Conservation (phyloP, 2,113 vertebrate species). For the Corvus moneduloides region DNA sequence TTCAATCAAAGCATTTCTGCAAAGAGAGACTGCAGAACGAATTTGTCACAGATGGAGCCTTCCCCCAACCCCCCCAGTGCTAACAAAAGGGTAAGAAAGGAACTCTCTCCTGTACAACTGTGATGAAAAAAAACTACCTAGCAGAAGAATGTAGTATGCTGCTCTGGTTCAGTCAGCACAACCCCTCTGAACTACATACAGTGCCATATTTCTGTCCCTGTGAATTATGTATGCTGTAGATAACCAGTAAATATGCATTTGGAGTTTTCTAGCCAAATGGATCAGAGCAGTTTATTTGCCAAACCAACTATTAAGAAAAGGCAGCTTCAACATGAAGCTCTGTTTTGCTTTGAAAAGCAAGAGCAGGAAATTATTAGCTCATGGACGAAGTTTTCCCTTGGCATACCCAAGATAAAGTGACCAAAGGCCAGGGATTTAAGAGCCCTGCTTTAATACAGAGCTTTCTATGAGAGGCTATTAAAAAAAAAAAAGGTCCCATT, state of each 20-base stretch:
- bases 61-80: neutral
- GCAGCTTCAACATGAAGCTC: neutral
- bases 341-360: neutral
- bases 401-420: neutral
- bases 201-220: neutral
- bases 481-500: neutral
- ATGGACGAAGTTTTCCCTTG: neutral
- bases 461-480: neutral
- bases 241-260: neutral
- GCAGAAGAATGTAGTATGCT: neutral
- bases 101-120: neutral
- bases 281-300: neutral
- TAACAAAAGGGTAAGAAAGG: neutral
- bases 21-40: neutral
- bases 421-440: conserved; percentile 6
- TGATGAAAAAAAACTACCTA: neutral
- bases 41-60: neutral
- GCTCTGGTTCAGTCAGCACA: neutral
- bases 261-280: neutral
- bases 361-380: conserved; percentile 3
- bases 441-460: neutral
- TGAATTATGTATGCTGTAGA: neutral
- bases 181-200: neutral
- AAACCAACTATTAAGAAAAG: conserved; percentile 6
- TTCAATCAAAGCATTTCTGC: neutral